Evolutionary conservation across 2,888 invertebrate genomes (phyloP).

Genomic region (Acanthosepion pharaonis): DNA sequence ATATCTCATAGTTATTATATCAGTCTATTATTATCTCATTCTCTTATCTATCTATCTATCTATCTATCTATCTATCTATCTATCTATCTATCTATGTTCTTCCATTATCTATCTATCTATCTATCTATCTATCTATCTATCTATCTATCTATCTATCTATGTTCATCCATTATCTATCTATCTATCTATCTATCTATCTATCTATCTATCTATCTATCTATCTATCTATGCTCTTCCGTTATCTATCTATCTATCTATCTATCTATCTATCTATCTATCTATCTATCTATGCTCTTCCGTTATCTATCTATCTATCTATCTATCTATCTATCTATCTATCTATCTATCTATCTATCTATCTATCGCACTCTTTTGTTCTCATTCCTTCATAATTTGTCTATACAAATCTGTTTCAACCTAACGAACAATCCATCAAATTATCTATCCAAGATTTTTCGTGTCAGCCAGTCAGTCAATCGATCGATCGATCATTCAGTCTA

Average conservation of each 20-base stretch:
- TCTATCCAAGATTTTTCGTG: too few relatives aligned
- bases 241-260: neutral
- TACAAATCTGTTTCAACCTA: neutral
- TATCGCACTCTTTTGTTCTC: too few relatives aligned
- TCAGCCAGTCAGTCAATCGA: too few relatives aligned
- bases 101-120: neutral
- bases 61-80: neutral
- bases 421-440: too few relatives aligned
- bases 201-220: neutral
- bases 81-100: neutral
- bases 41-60: too few relatives aligned
- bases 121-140: neutral
- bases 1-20: too few relatives aligned
- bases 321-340: neutral
- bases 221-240: too few relatives aligned
- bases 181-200: too few relatives aligned
- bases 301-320: neutral
- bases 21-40: too few relatives aligned
- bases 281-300: neutral
- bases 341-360: slow-evolving; percentile 1
- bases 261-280: neutral
- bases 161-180: too few relatives aligned
- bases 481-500: too few relatives aligned
- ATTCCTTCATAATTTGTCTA: neutral
- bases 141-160: neutral